Percentiles rank a stretch among this genome's conserved stretches.
These are phyloP conservation scores for Drosophila elegans DNA, from an alignment of 1,140 invertebrate genomes.

Conservation along the genomic window DNA sequence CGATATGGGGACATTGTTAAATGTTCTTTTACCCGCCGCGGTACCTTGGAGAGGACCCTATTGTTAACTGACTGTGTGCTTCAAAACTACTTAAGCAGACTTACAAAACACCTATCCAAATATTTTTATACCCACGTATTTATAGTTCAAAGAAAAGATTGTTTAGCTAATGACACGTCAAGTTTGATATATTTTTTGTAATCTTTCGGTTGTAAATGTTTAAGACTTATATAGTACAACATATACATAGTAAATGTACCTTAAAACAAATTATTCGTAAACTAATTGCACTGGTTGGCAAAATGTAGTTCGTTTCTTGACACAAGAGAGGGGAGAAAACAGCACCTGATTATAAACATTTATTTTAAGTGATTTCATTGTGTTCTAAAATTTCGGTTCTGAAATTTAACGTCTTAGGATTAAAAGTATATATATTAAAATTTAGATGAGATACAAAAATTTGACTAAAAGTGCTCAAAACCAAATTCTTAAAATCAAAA, in stretches of 20 bases:
- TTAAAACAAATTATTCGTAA: conserved; percentile 8
- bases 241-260: conserved; percentile 51
- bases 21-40: conserved; percentile 15
- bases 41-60: conserved; percentile 1
- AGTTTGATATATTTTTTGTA: conserved; percentile 19
- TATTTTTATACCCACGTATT: conserved; percentile 41
- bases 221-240: conserved; percentile 25
- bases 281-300: conserved; percentile 31
- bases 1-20: conserved; percentile 27
- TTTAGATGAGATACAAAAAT: too few species aligned
- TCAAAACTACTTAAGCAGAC: conserved; percentile 9
- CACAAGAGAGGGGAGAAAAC: not conserved
- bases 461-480: too few species aligned
- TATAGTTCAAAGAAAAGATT: conserved; percentile 16
- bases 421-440: too few species aligned
- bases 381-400: too few species aligned
- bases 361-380: not conserved
- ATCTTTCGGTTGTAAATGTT: conserved; percentile 31
- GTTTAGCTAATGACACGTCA: conserved; percentile 24
- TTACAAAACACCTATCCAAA: conserved; percentile 26
- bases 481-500: too few species aligned
- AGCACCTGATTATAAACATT: not conserved
- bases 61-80: conserved; percentile 20
- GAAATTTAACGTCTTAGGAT: too few species aligned
- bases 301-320: conserved; percentile 13